These are phyloP conservation scores for Caenorhabditis latens DNA, from an alignment of 1,140 invertebrate genomes.

Conservation along the genomic window DNA sequence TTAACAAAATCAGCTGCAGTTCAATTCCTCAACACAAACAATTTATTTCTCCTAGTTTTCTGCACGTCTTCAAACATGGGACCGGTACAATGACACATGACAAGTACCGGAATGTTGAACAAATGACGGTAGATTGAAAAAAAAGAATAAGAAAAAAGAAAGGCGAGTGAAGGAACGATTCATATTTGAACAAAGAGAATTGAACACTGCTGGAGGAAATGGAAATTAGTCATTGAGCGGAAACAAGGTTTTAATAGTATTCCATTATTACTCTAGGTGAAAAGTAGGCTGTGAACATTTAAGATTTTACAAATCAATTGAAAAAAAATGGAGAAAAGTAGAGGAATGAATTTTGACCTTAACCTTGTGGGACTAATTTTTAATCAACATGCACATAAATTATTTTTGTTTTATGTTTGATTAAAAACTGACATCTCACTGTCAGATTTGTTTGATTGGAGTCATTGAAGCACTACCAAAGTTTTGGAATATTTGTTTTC, in stretches of 20 bases:
- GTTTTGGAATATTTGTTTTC: not conserved
- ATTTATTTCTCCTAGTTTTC: not conserved
- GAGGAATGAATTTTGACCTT: not conserved
- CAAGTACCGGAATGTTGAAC: constrained; percentile 37
- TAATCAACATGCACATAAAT: constrained; percentile 49
- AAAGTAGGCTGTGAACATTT: not conserved
- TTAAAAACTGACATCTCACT: not conserved
- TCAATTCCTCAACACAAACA: constrained; percentile 18
- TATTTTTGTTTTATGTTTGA: not conserved
- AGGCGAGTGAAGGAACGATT: constrained; percentile 37
- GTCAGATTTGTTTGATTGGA: not conserved
- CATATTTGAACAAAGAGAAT: constrained; percentile 53
- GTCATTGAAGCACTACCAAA: not conserved
- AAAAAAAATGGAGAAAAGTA: not conserved
- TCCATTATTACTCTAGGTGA: not conserved
- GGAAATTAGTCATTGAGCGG: constrained; percentile 52
- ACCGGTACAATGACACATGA: constrained; percentile 44
- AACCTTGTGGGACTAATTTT: not conserved
- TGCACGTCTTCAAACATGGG: constrained; percentile 36
- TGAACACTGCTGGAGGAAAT: constrained; percentile 52
- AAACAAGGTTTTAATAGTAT: constrained; percentile 51
- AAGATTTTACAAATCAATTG: not conserved
- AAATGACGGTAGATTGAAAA: constrained; percentile 42
- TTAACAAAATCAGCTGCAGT: constrained; percentile 39
- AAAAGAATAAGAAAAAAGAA: not conserved